Base-by-base conservation (phyloP, 1,140 invertebrate species). In the Temnothorax longispinosus region DNA sequence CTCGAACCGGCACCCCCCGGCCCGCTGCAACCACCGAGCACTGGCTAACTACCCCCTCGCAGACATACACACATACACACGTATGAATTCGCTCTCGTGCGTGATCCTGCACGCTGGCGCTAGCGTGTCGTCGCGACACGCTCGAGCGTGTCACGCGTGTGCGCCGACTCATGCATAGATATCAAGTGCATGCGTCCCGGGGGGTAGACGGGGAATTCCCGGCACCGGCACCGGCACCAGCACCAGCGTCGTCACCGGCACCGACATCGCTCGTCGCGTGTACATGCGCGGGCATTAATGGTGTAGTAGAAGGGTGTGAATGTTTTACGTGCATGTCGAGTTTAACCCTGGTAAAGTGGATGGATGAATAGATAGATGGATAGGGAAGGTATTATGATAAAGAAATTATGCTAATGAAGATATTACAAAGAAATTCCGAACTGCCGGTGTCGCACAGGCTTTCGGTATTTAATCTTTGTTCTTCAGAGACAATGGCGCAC, bases 11-110 rank as follows among this genome's bases (percentile, higher is more conserved):
- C 69, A 60, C 47, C 85, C 84, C 84, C 72, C 77, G 72, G 47
- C 72, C 78, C 69, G 44, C 21, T 52, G 86, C 80, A 85, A 90
- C 89, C 89, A 69, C 86, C 78, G 44, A 90, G 89, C 86, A 77
- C 38, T 58, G 67, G 87, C 89, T 90, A 88, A 91, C 90, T 91
- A 90, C 67, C 67, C 67, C 78, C 21, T 77, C 52, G 50, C 41
- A 85, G 60, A 65, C 58, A 35, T 41, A 52, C 27, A 47, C 6
- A 18, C 60, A n/a, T 21, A 13, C 10, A 78, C 27, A 54, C 72
- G 2, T 44, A 50, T 10, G 44, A 50, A 50, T 32, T 58, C 27
- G 52, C 41, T 85, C 50, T 7, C 35, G 27, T 67, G 67, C 54
- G 54, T 75, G 80, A 84, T 84, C n/a, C 80, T 21, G 18, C 18